These are phyloP conservation scores for Trichonephila clavipes DNA, from an alignment of 1,140 invertebrate species.

Conservation along the genomic window DNA sequence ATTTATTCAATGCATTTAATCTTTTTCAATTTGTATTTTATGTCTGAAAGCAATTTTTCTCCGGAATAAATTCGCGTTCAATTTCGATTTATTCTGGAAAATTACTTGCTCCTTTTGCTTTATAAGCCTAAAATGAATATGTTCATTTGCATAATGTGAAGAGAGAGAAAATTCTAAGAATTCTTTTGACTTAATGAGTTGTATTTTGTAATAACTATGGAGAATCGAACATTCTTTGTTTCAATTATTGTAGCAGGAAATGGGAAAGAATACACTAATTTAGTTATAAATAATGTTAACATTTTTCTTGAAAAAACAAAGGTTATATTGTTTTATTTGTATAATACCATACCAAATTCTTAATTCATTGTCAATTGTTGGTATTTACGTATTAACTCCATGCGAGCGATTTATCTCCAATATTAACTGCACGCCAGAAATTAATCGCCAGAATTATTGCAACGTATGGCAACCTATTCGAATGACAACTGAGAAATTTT, in stretches of 20 bases:
- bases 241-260: background rate
- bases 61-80: background rate
- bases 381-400: no score
- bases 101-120: background rate
- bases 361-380: no score
- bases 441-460: no score
- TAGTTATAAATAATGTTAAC: no score
- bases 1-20: background rate
- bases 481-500: no score
- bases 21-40: background rate
- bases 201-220: background rate
- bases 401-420: no score
- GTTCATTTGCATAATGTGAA: background rate
- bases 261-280: background rate
- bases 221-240: background rate
- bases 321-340: no score
- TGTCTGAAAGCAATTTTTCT: background rate
- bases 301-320: no score
- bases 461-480: no score
- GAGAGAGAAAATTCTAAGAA: background rate
- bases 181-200: background rate
- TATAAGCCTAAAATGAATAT: background rate
- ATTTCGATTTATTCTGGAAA: background rate
- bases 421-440: no score
- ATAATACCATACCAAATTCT: no score